A percentile compares a stretch with the other conserved stretches of the same genome.
Conservation (phyloP, 2,797 vertebrate species). For the Naso thynnoides region DNA sequence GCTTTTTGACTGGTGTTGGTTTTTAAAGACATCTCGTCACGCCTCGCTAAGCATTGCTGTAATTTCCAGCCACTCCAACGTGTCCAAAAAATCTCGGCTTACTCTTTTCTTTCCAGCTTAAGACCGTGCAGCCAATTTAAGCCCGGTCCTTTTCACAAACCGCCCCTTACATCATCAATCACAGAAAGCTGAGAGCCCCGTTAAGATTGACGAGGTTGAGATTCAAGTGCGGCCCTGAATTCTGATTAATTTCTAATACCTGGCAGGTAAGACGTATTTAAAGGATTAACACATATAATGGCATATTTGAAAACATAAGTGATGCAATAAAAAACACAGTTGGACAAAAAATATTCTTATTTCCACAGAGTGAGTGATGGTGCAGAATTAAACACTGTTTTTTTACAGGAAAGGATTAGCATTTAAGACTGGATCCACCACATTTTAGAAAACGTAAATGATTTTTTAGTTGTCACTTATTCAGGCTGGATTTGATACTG, state of each 20-base stretch:
- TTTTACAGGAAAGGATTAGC: slow-evolving; percentile 21
- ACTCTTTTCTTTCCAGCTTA: slow-evolving; percentile 64
- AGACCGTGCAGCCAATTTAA: slow-evolving; percentile 77
- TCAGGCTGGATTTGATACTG: slow-evolving; percentile 13
- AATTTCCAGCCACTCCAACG: slow-evolving; percentile 80
- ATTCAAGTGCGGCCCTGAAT: slow-evolving; percentile 66
- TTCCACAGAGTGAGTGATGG: slow-evolving; percentile 47
- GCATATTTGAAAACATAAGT: slow-evolving; percentile 70
- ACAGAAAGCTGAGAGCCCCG: slow-evolving; percentile 67
- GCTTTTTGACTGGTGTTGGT: slow-evolving; percentile 80
- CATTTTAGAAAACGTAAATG: slow-evolving; percentile 3
- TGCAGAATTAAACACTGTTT: slow-evolving; percentile 43
- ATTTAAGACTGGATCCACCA: slow-evolving; percentile 2
- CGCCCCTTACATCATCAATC: slow-evolving; percentile 78
- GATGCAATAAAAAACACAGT: slow-evolving; percentile 67
- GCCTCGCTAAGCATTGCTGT: slow-evolving; percentile 78
- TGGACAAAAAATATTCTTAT: slow-evolving; percentile 44
- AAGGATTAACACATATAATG: slow-evolving; percentile 71
- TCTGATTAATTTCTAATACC: slow-evolving; percentile 75
- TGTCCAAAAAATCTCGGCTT: slow-evolving; percentile 66
- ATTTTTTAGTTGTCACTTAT: slow-evolving; percentile 12
- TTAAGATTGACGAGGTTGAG: slow-evolving; percentile 62
- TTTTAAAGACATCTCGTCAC: slow-evolving; percentile 83
- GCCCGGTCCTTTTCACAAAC: slow-evolving; percentile 74
- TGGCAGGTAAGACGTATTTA: slow-evolving; percentile 73